A percentile compares a stretch with the other conserved stretches of the same genome.
Evolutionary conservation across 2,888 invertebrate species (phyloP).

Genomic region (Phania funesta): DNA sequence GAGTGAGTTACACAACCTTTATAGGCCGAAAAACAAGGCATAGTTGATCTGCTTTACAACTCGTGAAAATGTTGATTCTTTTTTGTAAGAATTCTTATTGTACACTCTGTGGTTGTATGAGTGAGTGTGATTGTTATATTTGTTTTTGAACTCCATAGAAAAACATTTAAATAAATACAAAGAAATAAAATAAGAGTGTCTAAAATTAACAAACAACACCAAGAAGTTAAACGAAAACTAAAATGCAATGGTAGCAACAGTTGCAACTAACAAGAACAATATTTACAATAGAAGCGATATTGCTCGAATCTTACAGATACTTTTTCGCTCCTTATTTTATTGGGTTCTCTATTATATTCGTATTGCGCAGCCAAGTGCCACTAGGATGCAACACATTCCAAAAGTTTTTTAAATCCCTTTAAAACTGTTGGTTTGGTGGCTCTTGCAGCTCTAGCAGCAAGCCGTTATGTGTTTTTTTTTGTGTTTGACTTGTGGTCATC

Average conservation of each 20-base stretch:
- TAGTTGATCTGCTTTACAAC: no score
- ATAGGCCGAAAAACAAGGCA: no score
- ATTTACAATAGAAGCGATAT: neutral
- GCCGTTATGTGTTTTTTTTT: neutral
- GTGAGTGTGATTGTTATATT: no score
- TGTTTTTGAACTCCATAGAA: no score
- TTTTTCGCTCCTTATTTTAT: neutral
- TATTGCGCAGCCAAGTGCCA: conserved; percentile 9
- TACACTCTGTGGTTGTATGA: no score
- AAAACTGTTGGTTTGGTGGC: conserved; percentile 40
- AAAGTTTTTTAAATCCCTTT: conserved; percentile 64
- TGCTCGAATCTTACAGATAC: neutral
- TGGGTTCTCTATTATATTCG: neutral
- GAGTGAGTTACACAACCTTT: no score
- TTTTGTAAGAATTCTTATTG: no score
- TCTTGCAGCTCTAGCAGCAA: neutral
- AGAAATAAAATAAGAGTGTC: conserved; percentile 14
- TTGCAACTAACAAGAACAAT: neutral
- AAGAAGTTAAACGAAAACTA: neutral
- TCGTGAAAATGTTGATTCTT: no score
- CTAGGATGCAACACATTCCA: conserved; percentile 17
- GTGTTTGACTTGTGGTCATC: conserved; percentile 37
- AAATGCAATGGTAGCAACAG: neutral
- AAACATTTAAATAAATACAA: neutral
- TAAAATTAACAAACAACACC: conserved; percentile 12